Evolutionary conservation across 2,113 vertebrate species (phyloP).

Genomic region (Myrmophylax atrothorax): DNA sequence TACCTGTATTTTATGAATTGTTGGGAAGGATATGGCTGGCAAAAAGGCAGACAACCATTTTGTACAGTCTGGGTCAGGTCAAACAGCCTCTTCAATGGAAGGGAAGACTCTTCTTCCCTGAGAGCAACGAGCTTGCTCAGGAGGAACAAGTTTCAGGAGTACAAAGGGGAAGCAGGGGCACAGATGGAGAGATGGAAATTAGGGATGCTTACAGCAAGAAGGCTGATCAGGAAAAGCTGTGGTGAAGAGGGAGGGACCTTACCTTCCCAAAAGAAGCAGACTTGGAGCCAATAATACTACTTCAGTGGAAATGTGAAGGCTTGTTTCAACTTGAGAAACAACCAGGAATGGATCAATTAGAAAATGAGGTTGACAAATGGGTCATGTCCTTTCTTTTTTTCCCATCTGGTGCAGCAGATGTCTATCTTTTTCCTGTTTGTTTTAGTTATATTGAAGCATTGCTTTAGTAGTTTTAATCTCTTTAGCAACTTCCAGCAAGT

Average conservation of each 20-base stretch:
- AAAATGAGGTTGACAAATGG: neutral
- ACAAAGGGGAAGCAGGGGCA: neutral
- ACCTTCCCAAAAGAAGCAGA: neutral
- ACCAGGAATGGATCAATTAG: neutral
- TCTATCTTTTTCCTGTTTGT: neutral
- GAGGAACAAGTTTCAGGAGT: neutral
- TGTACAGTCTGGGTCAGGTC: neutral
- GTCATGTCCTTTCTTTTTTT: neutral
- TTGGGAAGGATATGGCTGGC: neutral
- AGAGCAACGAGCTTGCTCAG: neutral
- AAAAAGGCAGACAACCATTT: neutral
- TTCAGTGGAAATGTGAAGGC: neutral
- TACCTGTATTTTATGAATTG: fast-evolving
- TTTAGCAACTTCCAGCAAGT: neutral
- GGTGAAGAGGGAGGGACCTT: neutral
- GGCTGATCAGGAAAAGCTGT: neutral
- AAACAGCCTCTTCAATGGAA: neutral
- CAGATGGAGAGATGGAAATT: neutral
- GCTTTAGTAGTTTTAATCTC: neutral
- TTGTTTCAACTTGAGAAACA: neutral
- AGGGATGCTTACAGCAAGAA: neutral
- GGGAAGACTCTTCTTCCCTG: neutral
- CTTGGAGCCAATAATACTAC: neutral
- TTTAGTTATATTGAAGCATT: neutral
- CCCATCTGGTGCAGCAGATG: conserved; percentile 4